phyloP scores from a whole-genome alignment of 2,888 invertebrate species.

The Metallyticus violacea region DNA sequence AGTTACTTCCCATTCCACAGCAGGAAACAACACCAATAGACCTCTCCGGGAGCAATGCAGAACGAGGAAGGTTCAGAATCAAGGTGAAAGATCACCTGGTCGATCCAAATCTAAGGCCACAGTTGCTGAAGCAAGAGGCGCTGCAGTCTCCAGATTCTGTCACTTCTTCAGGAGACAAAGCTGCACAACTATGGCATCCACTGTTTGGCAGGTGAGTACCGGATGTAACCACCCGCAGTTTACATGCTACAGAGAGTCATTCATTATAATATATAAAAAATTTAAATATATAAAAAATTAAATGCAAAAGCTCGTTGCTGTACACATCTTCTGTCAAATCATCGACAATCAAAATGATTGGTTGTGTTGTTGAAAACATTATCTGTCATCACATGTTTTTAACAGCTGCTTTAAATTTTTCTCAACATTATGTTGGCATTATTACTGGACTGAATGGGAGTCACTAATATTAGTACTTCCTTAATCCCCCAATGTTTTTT shows the following conservation, averaged over 20 bases:
- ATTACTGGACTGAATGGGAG: too few species aligned
- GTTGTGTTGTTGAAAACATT: too few species aligned
- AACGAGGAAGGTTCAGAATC: slow-evolving; percentile 40
- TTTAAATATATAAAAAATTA: too few species aligned
- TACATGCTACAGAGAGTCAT: background rate
- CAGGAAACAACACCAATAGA: slow-evolving; percentile 44
- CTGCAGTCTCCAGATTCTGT: slow-evolving; percentile 56
- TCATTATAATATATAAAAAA: too few species aligned
- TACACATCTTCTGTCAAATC: too few species aligned
- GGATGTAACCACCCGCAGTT: background rate
- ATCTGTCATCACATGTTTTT: too few species aligned
- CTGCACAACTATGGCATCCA: slow-evolving; percentile 69
- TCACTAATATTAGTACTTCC: too few species aligned
- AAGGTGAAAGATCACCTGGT: slow-evolving; percentile 50
- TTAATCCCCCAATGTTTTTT: too few species aligned
- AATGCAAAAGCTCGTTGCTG: too few species aligned
- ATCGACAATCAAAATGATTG: too few species aligned
- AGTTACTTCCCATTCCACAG: background rate
- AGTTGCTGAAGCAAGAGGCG: slow-evolving; percentile 46
- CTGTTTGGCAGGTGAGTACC: slow-evolving; percentile 77
- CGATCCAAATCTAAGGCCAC: slow-evolving; percentile 45
- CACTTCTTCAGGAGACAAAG: slow-evolving; percentile 51
- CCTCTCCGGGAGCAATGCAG: slow-evolving; percentile 42
- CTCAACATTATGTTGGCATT: too few species aligned
- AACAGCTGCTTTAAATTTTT: too few species aligned